Percentiles rank a stretch among this genome's conserved stretches.
These are phyloP conservation scores for Rhodophaea formosa DNA, from an alignment of 2,888 invertebrate genomes.

Conservation along the genomic window DNA sequence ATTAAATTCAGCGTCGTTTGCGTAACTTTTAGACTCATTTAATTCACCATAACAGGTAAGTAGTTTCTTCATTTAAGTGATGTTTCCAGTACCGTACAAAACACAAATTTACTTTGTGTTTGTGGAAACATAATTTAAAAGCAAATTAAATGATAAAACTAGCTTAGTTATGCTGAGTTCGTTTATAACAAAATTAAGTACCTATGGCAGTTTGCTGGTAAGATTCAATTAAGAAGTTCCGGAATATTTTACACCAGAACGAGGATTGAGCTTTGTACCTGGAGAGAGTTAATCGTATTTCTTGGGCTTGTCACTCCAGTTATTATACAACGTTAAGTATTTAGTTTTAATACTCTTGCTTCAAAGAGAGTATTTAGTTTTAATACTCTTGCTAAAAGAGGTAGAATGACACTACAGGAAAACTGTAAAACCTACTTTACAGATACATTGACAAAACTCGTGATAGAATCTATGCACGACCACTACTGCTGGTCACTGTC, in stretches of 20 bases:
- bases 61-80: too few relatives aligned
- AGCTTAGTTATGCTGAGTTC: conserved; percentile 57
- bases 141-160: conserved; percentile 61
- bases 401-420: too few relatives aligned
- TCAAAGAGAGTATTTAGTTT: too few relatives aligned
- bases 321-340: background rate
- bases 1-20: conserved; percentile 20
- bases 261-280: conserved; percentile 28
- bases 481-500: too few relatives aligned
- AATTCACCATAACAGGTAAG: background rate
- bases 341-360: too few relatives aligned
- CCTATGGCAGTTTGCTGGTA: conserved; percentile 54
- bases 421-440: too few relatives aligned
- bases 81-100: background rate
- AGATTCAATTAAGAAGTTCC: conserved; percentile 58
- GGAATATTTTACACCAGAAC: conserved; percentile 49
- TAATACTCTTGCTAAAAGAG: too few relatives aligned
- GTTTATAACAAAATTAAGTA: conserved; percentile 59
- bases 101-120: conserved; percentile 26
- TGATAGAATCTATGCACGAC: too few relatives aligned
- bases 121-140: conserved; percentile 47
- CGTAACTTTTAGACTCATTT: conserved; percentile 1
- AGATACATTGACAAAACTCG: too few relatives aligned
- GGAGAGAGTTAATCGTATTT: background rate
- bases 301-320: background rate